Percentiles rank a stretch among this genome's conserved stretches.
Evolutionary conservation across 2,113 vertebrate species (phyloP).

Genomic region (Ctenodactylus gundi): DNA sequence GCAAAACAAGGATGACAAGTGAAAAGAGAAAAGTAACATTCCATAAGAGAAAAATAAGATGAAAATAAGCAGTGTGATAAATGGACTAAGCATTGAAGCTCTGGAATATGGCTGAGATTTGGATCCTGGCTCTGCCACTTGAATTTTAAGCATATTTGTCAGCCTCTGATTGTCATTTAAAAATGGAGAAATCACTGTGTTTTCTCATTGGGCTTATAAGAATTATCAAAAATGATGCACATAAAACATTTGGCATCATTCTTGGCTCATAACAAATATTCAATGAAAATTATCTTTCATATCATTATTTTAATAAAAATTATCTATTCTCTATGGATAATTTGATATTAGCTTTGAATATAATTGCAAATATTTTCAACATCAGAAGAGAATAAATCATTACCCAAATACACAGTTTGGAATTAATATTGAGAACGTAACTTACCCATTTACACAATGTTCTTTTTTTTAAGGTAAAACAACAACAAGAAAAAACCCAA

Average conservation of each 20-base stretch:
- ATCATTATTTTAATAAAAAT: conserved; percentile 15
- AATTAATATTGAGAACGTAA: not conserved
- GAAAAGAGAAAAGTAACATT: not conserved
- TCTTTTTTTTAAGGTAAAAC: not conserved
- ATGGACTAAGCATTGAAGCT: not conserved
- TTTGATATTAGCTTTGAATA: not conserved
- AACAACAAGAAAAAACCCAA: conserved; percentile 1
- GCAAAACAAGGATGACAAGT: not conserved
- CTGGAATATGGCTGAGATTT: not conserved
- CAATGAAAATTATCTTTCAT: conserved; percentile 15
- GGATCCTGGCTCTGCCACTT: not conserved
- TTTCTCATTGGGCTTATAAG: not conserved
- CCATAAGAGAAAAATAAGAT: conserved; percentile 22
- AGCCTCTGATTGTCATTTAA: conserved; percentile 24
- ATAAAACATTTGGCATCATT: not conserved
- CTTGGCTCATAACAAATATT: not conserved
- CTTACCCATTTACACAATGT: not conserved
- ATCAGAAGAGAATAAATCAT: conserved; percentile 39
- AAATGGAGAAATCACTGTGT: not conserved
- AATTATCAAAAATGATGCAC: conserved; percentile 1
- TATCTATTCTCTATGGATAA: not conserved
- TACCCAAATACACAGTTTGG: not conserved
- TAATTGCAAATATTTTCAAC: conserved; percentile 13
- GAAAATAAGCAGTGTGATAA: not conserved
- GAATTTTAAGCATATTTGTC: not conserved